Evolutionary conservation across 1,140 invertebrate species (phyloP).

Genomic region (Drosophila nebulosa): DNA sequence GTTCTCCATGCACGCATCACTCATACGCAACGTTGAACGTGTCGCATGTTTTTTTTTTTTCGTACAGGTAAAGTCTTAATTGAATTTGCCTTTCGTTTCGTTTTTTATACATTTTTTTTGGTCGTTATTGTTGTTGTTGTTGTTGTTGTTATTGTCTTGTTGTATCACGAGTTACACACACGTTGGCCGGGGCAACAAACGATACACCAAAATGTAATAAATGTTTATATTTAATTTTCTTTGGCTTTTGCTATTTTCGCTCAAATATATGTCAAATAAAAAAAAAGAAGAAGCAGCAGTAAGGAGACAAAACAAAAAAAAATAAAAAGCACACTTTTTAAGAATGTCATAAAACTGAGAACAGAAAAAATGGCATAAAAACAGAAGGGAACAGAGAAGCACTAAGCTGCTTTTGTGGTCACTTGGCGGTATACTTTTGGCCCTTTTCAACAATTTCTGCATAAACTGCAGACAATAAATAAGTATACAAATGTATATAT

Average conservation of each 20-base stretch:
- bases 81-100: constrained; percentile 44
- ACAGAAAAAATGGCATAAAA: neutral
- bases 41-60: neutral
- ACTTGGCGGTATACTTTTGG: no score
- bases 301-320: neutral
- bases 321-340: neutral
- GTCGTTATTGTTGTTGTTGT: neutral
- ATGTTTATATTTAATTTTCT: constrained; percentile 1
- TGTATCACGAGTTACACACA: neutral
- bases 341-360: neutral
- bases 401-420: neutral
- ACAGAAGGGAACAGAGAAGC: neutral
- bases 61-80: constrained; percentile 63
- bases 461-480: no score
- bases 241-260: neutral
- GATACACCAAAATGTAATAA: neutral
- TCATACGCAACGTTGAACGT: constrained; percentile 54
- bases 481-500: neutral
- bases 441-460: neutral
- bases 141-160: neutral
- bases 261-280: neutral
- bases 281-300: neutral
- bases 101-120: neutral
- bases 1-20: constrained; percentile 39
- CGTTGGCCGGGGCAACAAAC: constrained; percentile 41